Conservation (phyloP, 2,797 vertebrate genomes). For the Alcedo quadribrachys region DNA sequence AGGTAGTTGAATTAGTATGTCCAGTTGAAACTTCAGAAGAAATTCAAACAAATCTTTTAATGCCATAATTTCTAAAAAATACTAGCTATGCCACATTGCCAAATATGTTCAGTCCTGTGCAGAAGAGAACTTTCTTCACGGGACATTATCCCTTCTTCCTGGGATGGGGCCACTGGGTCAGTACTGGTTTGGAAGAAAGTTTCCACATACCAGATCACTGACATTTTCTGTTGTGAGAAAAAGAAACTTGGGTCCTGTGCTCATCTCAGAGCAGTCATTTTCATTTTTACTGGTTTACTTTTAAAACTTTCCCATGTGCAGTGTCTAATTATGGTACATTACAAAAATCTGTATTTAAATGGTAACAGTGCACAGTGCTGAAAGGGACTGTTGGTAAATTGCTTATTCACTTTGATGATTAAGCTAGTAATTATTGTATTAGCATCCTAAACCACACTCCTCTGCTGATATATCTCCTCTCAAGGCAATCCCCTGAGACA, state of each 20-base stretch:
- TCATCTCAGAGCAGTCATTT: slow-evolving; percentile 50
- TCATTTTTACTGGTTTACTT: slow-evolving; percentile 63
- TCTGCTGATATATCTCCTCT: slow-evolving; percentile 1
- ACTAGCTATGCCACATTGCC: neutral
- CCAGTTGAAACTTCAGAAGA: neutral
- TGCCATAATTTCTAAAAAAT: neutral
- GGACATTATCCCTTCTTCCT: neutral
- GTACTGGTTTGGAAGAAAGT: slow-evolving; percentile 31
- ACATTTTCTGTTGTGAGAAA: slow-evolving; percentile 30
- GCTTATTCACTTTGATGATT: slow-evolving; percentile 56
- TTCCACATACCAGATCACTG: neutral
- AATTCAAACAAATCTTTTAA: neutral
- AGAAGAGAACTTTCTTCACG: neutral
- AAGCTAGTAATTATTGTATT: slow-evolving; percentile 61
- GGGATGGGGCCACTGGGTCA: neutral
- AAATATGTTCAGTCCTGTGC: neutral
- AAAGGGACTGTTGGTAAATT: slow-evolving; percentile 33
- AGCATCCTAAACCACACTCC: slow-evolving; percentile 31
- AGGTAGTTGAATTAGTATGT: neutral
- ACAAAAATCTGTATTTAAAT: slow-evolving; percentile 33
- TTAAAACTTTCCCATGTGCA: slow-evolving; percentile 51
- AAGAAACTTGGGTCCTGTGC: neutral
- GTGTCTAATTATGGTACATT: slow-evolving; percentile 53
- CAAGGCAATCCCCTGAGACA: neutral
- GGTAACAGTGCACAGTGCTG: neutral